These are phyloP conservation scores for Cardiocondyla obscurior DNA, from an alignment of 1,140 invertebrate species.

Conservation along the genomic window DNA sequence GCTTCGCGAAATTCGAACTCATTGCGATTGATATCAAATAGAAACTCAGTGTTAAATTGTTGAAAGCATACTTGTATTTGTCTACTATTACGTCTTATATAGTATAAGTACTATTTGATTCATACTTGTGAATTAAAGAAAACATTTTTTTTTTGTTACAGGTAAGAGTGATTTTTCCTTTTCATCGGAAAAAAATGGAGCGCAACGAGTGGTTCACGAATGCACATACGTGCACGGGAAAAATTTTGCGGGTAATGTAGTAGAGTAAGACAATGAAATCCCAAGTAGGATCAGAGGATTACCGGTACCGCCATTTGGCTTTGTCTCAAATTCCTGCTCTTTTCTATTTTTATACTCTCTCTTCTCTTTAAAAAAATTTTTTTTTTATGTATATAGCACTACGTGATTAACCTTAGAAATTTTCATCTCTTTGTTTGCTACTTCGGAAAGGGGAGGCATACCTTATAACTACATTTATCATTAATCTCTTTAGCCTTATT, in stretches of 20 bases:
- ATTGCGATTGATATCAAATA: not conserved
- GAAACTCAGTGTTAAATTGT: not conserved
- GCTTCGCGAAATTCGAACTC: not conserved
- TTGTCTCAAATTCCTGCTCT: not conserved
- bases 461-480: conserved; percentile 56
- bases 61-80: too few relatives aligned
- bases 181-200: conserved; percentile 29
- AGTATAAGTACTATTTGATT: not conserved
- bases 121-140: not conserved
- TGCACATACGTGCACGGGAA: conserved; percentile 25
- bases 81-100: too few relatives aligned
- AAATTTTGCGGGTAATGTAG: conserved; percentile 66
- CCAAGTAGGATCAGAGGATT: conserved; percentile 69
- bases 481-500: conserved; percentile 64
- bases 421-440: conserved; percentile 66
- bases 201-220: not conserved
- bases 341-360: conserved; percentile 27
- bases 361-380: too few relatives aligned
- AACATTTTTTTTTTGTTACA: conserved; percentile 67
- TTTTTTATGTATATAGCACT: conserved; percentile 55
- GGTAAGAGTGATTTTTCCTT: conserved; percentile 63
- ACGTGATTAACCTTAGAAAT: conserved; percentile 66
- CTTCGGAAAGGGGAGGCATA: not conserved
- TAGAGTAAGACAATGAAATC: conserved; percentile 69
- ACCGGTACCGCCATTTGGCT: conserved; percentile 38